These are phyloP conservation scores for Prunella fulvescens DNA, from an alignment of 2,113 vertebrate genomes.

Conservation along the genomic window DNA sequence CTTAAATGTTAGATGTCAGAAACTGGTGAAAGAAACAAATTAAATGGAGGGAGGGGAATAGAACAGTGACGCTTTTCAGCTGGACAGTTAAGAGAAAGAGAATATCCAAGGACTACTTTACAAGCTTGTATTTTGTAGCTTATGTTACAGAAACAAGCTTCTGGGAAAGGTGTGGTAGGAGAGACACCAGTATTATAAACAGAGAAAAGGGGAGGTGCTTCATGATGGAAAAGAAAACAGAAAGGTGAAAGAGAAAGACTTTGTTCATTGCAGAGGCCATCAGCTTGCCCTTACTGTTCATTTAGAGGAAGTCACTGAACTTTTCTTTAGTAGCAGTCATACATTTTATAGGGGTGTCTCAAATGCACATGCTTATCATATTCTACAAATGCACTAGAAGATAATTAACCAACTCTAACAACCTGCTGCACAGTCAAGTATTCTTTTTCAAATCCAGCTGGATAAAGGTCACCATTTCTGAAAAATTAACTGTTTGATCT, in stretches of 20 bases:
- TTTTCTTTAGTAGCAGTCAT: neutral
- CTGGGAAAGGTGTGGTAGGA: neutral
- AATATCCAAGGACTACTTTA: neutral
- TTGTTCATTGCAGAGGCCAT: neutral
- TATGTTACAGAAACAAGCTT: neutral
- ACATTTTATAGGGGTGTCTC: neutral
- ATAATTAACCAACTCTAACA: slow-evolving; percentile 27
- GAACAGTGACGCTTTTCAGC: neutral
- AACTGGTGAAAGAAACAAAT: neutral
- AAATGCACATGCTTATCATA: neutral
- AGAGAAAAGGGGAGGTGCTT: neutral
- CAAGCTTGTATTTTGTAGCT: neutral
- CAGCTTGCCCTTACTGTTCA: neutral
- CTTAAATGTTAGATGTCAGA: neutral
- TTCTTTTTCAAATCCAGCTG: neutral
- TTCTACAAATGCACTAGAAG: neutral
- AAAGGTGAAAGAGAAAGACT: neutral
- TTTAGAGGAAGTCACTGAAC: neutral
- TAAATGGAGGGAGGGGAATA: neutral
- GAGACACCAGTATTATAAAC: neutral
- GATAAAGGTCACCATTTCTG: neutral
- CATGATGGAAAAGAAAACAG: neutral
- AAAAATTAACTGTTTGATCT: neutral
- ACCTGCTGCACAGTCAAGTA: neutral
- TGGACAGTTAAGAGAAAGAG: neutral